Conservation (phyloP, 1,140 invertebrate species). For the Holcopasites calliopsidis region DNA sequence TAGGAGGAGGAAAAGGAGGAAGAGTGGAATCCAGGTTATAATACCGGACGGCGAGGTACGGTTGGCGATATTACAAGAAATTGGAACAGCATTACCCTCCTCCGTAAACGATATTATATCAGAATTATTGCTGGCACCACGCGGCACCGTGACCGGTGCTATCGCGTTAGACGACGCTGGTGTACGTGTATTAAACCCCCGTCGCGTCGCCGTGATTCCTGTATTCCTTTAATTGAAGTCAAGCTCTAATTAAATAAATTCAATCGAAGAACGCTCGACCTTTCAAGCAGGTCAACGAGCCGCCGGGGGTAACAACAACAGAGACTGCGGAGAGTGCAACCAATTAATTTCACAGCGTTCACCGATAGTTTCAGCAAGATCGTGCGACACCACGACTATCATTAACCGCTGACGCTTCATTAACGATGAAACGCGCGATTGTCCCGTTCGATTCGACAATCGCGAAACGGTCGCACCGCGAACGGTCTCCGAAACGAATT, state of each 20-base stretch:
- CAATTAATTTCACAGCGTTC: slow-evolving; percentile 36
- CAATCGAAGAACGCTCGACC: background rate
- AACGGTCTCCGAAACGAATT: no score
- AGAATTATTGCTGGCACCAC: slow-evolving; percentile 39
- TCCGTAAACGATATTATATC: slow-evolving; percentile 46
- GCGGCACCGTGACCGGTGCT: no score
- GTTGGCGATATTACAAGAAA: slow-evolving; percentile 45
- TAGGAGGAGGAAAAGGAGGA: background rate
- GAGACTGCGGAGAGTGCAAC: background rate
- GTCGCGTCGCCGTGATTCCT: slow-evolving; percentile 13
- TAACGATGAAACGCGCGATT: background rate
- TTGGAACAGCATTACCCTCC: slow-evolving; percentile 42
- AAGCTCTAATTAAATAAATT: slow-evolving; percentile 46
- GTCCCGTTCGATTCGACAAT: background rate
- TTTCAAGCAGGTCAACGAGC: slow-evolving; percentile 1
- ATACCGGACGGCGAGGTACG: slow-evolving; percentile 44
- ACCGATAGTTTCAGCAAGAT: slow-evolving; percentile 9
- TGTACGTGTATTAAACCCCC: slow-evolving; percentile 35
- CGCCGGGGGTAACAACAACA: background rate
- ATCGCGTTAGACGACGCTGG: slow-evolving; percentile 11
- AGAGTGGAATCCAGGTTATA: slow-evolving; percentile 41
- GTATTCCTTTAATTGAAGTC: slow-evolving; percentile 38
- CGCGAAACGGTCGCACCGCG: background rate
- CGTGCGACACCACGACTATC: slow-evolving; percentile 17
- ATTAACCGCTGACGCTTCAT: slow-evolving; percentile 18